Evolutionary conservation across 2,113 vertebrate genomes (phyloP), one percentile per base, ranked within the genome.

Genomic region (Parotia lawesii): DNA sequence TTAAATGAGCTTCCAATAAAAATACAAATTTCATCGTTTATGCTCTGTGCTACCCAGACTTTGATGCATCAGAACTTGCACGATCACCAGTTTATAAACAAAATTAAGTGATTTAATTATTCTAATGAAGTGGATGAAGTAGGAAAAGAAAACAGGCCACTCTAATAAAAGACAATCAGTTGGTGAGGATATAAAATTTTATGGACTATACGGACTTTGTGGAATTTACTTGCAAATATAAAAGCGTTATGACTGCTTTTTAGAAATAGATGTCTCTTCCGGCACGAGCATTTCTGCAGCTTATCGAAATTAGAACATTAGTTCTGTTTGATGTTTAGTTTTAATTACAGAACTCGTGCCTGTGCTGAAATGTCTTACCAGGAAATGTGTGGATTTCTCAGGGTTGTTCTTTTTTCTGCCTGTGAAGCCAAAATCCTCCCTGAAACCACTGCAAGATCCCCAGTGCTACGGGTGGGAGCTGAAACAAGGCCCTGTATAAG

Each of bases 391-490:
- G 40, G 45, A 24, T 42, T 87, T 56, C 54, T 76, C 11, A 7
- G 35, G 5, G 7, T n/a, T 51, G 4, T 3, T 73, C 13, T 54
- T 62, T 78, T 64, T 33, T 20, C 47, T 85, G 66, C n/a, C 50
- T 53, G 17, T 33, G 12, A 75, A 37, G 15, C 28, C 44, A 1
- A 78, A 75, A 9, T 33, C 45, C 51, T 33, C 22, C 3, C 67
- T 28, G 48, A 33, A 65, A 35, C 10, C 67, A 15, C 42, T 1
- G 2, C 28, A 15, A 33, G 20, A 12, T 44, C 65, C 7, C 38
- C 35, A 2, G 57, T 72, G 78, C 37, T 61, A 0, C 0, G 0
- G 1, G 9, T 38, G 67, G 27, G 25, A 85, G 67, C 71, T 83
- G 82, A 56, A 48, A 51, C 40, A 42, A 70, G 40, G 48, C 40